Conservation (phyloP, 2,888 invertebrate species). For the Hydropsyche betteni region DNA sequence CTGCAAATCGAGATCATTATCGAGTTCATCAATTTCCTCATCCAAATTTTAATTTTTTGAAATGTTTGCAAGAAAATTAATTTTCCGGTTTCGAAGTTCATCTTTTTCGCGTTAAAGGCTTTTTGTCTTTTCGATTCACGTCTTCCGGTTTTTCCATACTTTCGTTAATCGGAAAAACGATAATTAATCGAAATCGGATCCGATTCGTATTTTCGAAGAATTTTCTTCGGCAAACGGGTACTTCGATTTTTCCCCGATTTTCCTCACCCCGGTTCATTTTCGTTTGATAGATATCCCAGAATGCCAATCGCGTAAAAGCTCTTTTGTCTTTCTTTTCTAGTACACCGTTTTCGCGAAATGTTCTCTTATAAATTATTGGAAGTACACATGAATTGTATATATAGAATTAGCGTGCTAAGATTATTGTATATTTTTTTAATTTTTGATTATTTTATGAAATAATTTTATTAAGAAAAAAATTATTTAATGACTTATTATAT, state of each 20-base stretch:
- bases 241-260: constrained; percentile 21
- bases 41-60: too few relatives aligned
- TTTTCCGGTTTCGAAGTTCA: neutral
- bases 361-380: constrained; percentile 3
- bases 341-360: neutral
- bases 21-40: too few relatives aligned
- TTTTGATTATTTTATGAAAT: too few relatives aligned
- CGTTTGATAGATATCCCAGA: constrained; percentile 35
- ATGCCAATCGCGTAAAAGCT: constrained; percentile 43
- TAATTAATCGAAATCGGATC: constrained; percentile 14
- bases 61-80: neutral
- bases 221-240: neutral
- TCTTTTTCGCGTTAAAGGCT: neutral
- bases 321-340: constrained; percentile 30
- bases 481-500: too few relatives aligned
- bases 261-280: constrained; percentile 31
- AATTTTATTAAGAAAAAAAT: too few relatives aligned
- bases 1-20: too few relatives aligned
- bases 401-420: neutral
- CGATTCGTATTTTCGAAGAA: neutral
- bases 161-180: neutral
- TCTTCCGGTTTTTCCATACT: neutral
- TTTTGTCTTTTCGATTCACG: neutral
- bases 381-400: neutral
- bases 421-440: too few relatives aligned